Base-by-base conservation (phyloP, 2,113 vertebrate species). In the Eulemur macaco region DNA sequence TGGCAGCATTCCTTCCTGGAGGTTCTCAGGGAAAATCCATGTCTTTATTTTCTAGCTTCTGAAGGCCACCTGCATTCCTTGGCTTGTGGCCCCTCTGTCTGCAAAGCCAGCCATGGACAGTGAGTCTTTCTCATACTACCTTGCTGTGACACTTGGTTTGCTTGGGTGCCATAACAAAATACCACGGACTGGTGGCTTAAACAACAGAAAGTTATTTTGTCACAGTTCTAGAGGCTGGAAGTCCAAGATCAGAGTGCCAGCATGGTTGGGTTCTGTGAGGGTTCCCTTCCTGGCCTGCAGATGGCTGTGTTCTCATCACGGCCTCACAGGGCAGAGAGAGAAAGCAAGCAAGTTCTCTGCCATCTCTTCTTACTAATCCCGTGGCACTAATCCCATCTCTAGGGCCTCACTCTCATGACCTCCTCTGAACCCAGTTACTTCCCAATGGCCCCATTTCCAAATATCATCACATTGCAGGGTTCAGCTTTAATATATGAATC, bases 81-180 rank as follows among this genome's bases (percentile, higher is more conserved):
- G 1, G 2, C 12, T 77, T 10, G 0, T 11, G 25, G 23, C 64
- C 73, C 39, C 21, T 69, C 18, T 37, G 0, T 54, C 47, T 77
- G 34, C 9, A 47, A 45, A 91, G 66, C 66, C 52, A 45, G 23
- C 10, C 5, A 1, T 7, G 9, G 56, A 66, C 14, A 3, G 0
- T 34, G 39, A 85, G 25, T 17, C 74, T 64, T 82, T 71, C 21
- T 39, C 37, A 29, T 0, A 21, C 50, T 60, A 7, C 0, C 1
- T 73, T 31, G 25, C 7, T 15, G 29, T 21, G 77, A 58, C 34
- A 9, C 68, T 45, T 42, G 29, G 1, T 89, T 23, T 9, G 17
- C 7, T 10, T 0, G 0, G 74, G 27, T 83, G 13, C 56, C 10
- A 0, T 47, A 27, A 34, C 21, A 23, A 29, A 86, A 3, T 25